Percentiles rank a stretch among this genome's conserved stretches.
phyloP scores from a whole-genome alignment of 1,140 invertebrate species.

The Wasmannia auropunctata region DNA sequence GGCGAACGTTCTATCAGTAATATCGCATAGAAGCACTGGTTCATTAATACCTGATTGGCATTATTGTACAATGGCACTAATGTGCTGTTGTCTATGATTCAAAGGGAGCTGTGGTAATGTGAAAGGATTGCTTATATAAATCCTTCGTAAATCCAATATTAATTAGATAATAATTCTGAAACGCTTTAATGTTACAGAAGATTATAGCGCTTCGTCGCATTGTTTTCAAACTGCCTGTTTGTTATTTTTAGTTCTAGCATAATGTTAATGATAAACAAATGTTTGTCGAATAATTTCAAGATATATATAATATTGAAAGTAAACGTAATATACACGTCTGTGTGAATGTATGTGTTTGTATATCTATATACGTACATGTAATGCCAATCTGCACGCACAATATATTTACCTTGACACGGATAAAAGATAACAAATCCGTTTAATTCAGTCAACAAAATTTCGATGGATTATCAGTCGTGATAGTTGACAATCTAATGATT shows the following conservation, averaged over 20 bases:
- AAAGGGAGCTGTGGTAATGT: background rate
- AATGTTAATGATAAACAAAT: background rate
- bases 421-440: constrained; percentile 10
- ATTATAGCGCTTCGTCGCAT: background rate
- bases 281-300: background rate
- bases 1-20: background rate
- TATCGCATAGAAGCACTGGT: background rate
- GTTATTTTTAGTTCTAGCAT: background rate
- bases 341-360: too few relatives aligned
- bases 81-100: background rate
- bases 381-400: background rate
- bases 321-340: background rate
- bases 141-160: background rate
- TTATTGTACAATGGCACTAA: background rate
- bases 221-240: background rate
- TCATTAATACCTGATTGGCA: constrained; percentile 15
- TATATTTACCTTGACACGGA: constrained; percentile 3
- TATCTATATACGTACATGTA: background rate
- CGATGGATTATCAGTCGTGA: constrained; percentile 14
- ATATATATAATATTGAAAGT: constrained; percentile 13
- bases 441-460: constrained; percentile 40
- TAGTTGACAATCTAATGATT: constrained; percentile 9
- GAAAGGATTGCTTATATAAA: background rate
- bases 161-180: background rate
- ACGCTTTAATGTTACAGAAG: background rate